These are phyloP conservation scores for Lepilemur septentrionalis DNA, from an alignment of 2,797 vertebrate species.

Conservation along the genomic window DNA sequence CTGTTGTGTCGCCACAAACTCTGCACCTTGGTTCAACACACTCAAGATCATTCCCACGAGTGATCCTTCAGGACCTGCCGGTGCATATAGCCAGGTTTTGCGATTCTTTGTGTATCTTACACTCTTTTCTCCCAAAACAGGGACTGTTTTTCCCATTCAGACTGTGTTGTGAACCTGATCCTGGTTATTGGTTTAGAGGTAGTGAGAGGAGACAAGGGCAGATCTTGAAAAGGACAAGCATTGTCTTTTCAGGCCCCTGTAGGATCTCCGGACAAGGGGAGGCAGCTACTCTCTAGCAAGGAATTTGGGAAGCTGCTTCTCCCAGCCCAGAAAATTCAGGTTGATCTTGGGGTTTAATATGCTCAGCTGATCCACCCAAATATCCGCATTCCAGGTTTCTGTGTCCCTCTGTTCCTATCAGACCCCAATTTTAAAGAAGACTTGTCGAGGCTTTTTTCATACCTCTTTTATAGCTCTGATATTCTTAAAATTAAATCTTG, in stretches of 20 bases:
- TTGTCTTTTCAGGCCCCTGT: not conserved
- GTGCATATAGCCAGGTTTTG: not conserved
- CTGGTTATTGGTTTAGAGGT: not conserved
- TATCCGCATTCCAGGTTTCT: not conserved
- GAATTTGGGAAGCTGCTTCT: not conserved
- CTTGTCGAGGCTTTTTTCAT: not conserved
- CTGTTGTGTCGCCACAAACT: not conserved
- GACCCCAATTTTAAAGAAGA: not conserved
- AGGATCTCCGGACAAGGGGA: not conserved
- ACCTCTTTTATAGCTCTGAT: not conserved
- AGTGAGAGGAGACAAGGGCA: not conserved
- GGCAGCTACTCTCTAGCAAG: not conserved
- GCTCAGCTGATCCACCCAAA: not conserved
- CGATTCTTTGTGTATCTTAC: not conserved
- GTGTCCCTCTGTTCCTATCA: not conserved
- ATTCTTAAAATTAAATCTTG: not conserved
- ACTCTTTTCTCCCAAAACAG: not conserved
- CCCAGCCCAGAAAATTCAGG: not conserved
- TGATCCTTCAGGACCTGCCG: not conserved
- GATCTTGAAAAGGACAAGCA: not conserved
- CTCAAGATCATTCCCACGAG: not conserved
- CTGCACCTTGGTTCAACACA: not conserved
- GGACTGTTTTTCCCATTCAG: not conserved
- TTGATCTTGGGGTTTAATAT: not conserved
- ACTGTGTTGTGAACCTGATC: not conserved